phyloP scores from a whole-genome alignment of 1,140 invertebrate genomes.

The Zaprionus tsacasi region DNA sequence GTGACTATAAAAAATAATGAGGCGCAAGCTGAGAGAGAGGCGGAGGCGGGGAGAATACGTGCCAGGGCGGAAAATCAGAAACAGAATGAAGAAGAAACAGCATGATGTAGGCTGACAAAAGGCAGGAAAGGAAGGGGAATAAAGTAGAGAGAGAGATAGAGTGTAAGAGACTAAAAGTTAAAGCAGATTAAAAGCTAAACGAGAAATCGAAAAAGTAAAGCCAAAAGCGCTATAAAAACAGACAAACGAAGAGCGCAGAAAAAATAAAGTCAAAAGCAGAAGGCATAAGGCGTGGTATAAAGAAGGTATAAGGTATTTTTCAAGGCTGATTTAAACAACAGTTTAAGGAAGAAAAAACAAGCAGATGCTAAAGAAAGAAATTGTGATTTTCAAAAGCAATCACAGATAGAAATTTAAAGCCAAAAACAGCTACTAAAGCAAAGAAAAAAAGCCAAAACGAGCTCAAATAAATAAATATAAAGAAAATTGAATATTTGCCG shows the following conservation, averaged over 20 bases:
- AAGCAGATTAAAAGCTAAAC: conserved; percentile 34
- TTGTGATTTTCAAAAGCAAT: too few species aligned
- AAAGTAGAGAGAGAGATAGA: background rate
- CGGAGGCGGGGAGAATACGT: conserved; percentile 2
- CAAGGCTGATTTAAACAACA: background rate
- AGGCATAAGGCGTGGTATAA: background rate
- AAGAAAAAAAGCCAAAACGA: too few species aligned
- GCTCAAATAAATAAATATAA: too few species aligned
- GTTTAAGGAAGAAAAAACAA: background rate
- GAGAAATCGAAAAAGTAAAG: conserved; percentile 12
- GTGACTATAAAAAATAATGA: conserved; percentile 74
- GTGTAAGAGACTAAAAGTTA: conserved; percentile 23
- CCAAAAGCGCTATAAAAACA: background rate
- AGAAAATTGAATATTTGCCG: too few species aligned
- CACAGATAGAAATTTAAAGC: too few species aligned
- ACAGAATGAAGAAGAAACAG: background rate
- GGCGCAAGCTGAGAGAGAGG: conserved; percentile 32
- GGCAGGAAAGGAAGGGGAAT: background rate
- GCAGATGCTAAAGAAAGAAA: too few species aligned
- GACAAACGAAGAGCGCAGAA: background rate
- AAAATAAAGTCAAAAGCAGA: background rate
- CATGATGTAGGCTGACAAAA: conserved; percentile 4
- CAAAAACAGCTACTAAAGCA: too few species aligned
- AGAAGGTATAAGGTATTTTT: background rate
- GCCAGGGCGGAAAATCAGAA: conserved; percentile 11